Base-by-base conservation (phyloP, 2,113 vertebrate genomes). In the Phylloscopus trochiloides region DNA sequence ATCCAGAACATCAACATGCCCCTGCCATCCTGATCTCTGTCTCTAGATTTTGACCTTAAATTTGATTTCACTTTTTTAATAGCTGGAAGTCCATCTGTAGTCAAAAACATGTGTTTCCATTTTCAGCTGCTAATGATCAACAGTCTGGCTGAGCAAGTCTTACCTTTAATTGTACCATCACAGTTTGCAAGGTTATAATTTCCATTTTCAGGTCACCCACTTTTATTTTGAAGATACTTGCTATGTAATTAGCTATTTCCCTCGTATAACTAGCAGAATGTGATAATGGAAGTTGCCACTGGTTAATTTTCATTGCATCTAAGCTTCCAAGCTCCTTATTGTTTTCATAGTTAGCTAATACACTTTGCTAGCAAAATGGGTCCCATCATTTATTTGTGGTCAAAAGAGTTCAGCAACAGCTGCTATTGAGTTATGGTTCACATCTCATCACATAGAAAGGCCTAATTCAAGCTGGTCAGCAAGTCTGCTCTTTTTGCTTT, bases 61-160 rank as follows among this genome's bases (percentile, higher is more conserved):
- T 62, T 81, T 24, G 15, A 62, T 92, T 93, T 84, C 1, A 12
- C 22, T 68, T 86, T 86, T 43, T 82, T 42, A 12, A 16, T 48
- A 76, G n/a, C 62, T 89, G 20, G 55, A 91, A 83, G n/a, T 88
- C 29, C 45, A 68, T 61, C 58, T 91, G 40, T 29, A 68, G 50
- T 80, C 63, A 71, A 76, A 92, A 91, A 17, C 70, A 38, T n/a
- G 8, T 57, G 24, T 57, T 91, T 81, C 73, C 15, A 34, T 40
- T 66, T 95, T 84, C 47, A 87, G 59, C 32, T 63, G 19, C 43
- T 94, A 61, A 93, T 89, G 81, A 89, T 91, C 81, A 84, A 81
- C 61, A 87, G 25, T 32, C 59, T 85, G 42, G 9, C 77, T 66
- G 47, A 94, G 47, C 21, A 70, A 77, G 29, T 57, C 32, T 58